Base-by-base conservation (phyloP, 1,140 invertebrate species). In the Lanistes nyassanus region DNA sequence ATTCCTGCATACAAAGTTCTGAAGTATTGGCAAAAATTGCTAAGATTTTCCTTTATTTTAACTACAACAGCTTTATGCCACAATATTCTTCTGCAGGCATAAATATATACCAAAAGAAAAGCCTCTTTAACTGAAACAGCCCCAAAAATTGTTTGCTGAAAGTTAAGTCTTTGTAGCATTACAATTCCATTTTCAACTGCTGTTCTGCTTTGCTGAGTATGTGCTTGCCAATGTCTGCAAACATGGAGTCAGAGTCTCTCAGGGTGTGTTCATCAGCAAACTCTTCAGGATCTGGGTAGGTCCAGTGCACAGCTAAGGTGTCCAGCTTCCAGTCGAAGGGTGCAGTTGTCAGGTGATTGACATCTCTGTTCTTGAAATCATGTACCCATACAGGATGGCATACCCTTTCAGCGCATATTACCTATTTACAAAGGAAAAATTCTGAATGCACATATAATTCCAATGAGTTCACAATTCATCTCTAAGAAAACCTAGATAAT, bases 241-340 rank as follows among this genome's bases (percentile, higher is more conserved):
- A 75, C 72, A 81, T 73, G 29, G 75, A 64, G 58, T 71, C 74
- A 42, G 76, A 66, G 21, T 65, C 47, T 11, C 51, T 36, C 53
- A 82, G 60, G 6, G 23, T 69, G 11, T 81, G 64, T 71, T 76
- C 64, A 58, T 67, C 70, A 9, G 36, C 39, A 31, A 81, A 81
- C 67, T 80, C 82, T 13, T 58, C 34, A 6, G 82, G 82, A 68
- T 80, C 79, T 51, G 82, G 82, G 60, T 74, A 34, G 31, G 80
- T 81, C 80, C 80, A 81, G 75, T 83, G 82, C n/a, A 83, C 47
- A 23, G 76, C 77, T 13, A 77, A 42, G 5, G 77, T 67, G 51
- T 83, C 82, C 2, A 37, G 79, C 55, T 55, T 60, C 82, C 82
- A 83, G 66, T 81, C 47, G 62, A 81, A 76, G 0, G 51, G 29